Base-by-base conservation (phyloP, 2,888 invertebrate species). In the Trachelus iudaicus region DNA sequence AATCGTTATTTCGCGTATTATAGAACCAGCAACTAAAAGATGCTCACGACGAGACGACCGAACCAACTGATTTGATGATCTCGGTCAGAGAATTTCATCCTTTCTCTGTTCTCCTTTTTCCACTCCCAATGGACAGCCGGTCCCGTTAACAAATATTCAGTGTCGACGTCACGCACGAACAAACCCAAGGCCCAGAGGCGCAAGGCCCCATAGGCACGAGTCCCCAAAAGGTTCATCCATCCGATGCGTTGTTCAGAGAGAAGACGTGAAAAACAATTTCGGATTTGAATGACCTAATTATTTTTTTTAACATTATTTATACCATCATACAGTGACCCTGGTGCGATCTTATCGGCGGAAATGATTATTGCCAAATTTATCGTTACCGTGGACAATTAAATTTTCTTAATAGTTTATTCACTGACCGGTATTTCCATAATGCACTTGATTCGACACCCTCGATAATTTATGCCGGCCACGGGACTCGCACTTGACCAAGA, bases 71-170 rank as follows among this genome's bases (percentile, higher is more conserved):
- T 79, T 79, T 79, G 79, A 81, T 78, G 82, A 78, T 79, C 81
- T 80, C 82, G 79, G 78, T 73, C 76, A 80, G 78, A 80, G 80
- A 83, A 82, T 81, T 83, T 83, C 81, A 77, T 81, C 75, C 79
- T 75, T 81, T 76, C 77, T 80, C 76, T 81, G 78, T 79, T 77
- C 78, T 75, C 75, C 75, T 81, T 77, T 56, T 56, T 56, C 56
- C 71, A 78, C 78, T 74, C 75, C 78, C 78, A 77, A 40, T 40
- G 76, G 75, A 76, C 71, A 76, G 75, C 75, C 77, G 75, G 82
- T 84, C 79, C 86, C 85, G 86, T 85, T 85, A 85, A 82, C 83
- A 81, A 82, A 84, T 83, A 81, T 83, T 77, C 56, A 56, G 56
- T 56, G 23, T 56, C 56, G 23, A 56, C 56, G 56, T 56, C 56